A percentile compares a stretch with the other conserved stretches of the same genome.
phyloP scores from a whole-genome alignment of 2,797 vertebrate species.

The Vireo griseus region DNA sequence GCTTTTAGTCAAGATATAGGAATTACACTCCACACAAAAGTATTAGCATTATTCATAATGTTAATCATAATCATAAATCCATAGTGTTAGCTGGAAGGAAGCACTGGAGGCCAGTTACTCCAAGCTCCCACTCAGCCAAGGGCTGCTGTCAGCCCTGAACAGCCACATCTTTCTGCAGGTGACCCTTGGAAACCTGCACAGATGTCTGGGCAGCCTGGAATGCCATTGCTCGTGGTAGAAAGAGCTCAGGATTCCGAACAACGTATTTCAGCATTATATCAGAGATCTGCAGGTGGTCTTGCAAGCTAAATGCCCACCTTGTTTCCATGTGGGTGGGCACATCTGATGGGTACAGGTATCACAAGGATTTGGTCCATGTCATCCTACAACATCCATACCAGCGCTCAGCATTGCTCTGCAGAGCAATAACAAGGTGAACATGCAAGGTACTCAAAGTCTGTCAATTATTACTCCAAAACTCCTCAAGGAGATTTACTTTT shows the following conservation, averaged over 20 bases:
- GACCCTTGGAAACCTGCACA: neutral
- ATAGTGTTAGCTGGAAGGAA: neutral
- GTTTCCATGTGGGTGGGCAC: neutral
- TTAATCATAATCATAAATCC: neutral
- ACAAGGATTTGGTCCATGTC: neutral
- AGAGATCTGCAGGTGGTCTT: neutral
- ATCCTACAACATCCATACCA: neutral
- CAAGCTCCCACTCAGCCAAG: neutral
- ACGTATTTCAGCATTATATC: neutral
- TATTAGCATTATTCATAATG: neutral
- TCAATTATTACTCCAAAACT: neutral
- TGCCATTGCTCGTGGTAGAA: neutral
- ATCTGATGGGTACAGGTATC: neutral
- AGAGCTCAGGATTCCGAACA: neutral
- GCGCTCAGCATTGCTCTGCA: neutral
- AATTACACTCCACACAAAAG: neutral
- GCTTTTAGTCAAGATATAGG: neutral
- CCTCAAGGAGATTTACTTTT: conserved; percentile 18
- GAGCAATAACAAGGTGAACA: neutral
- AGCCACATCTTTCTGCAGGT: neutral
- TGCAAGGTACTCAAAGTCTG: neutral
- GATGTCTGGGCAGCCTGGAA: neutral
- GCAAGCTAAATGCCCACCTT: neutral
- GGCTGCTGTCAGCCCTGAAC: neutral
- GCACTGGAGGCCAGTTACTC: neutral